Base-by-base conservation (phyloP, 1,140 invertebrate species). In the Achatina immaculata region DNA sequence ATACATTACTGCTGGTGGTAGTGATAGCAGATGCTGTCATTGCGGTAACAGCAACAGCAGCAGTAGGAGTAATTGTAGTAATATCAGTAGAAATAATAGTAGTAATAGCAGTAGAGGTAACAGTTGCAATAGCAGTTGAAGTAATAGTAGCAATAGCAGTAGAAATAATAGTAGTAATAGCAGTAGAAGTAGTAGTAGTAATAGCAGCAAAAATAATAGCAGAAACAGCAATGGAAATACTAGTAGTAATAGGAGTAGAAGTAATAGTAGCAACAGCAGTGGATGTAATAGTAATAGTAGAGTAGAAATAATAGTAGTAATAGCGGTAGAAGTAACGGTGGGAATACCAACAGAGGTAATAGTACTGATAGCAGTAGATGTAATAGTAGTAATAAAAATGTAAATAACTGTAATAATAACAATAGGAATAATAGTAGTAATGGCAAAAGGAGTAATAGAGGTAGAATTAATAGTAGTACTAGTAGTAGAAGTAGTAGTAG, bases 191-290 rank as follows among this genome's bases (percentile, higher is more conserved):
- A 69, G 66, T 69, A 69, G 6, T 34, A 6, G 14, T 34, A 69
- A 31, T 69, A 69, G 66, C 36, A 69, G 66, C 24, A 69, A 31
- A 34, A 69, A 31, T 4, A 34, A n/a, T 69, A 69, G 66, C 36
- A 69, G 31, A 34, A 69, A 31, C 36, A 69, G 66, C 36, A 69
- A 31, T 34, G 3, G 66, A 34, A 69, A 31, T 34, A 69, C 16
- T 69, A 69, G 66, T 34, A 69, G 31, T 69, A 69, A 31, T 69
- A 69, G 66, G 16, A 69, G 66, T 69, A 69, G 62, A 11, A 66
- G 62, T 66, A 36, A 24, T 66, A 24, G 62, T 66, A 36, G 62
- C n/a, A 66, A 24, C n/a, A 11, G 24, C 36, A 34, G 34, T 69
- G 36, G 31, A 34, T 34, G 40, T 42, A 42, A 31, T 69, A 69